phyloP scores from a whole-genome alignment of 2,888 invertebrate genomes.

The Epistrophella euchroma region DNA sequence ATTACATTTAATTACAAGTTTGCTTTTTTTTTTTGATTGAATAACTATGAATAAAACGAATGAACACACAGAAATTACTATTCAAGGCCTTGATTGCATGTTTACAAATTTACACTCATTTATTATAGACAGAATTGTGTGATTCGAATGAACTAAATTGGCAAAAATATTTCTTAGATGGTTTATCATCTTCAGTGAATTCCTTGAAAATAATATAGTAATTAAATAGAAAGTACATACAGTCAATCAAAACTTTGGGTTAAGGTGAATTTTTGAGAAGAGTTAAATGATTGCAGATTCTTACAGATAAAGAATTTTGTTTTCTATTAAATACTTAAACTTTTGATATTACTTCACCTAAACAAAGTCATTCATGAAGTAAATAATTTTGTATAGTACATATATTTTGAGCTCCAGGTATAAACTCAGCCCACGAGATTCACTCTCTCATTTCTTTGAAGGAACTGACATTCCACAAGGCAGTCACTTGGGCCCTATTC shows the following conservation, averaged over 20 bases:
- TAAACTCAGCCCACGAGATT: too few relatives aligned
- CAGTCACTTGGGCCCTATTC: too few relatives aligned
- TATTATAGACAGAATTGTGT: background rate
- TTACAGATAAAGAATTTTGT: too few relatives aligned
- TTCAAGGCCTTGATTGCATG: slow-evolving; percentile 25
- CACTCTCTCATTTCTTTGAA: too few relatives aligned
- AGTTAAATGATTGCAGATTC: too few relatives aligned
- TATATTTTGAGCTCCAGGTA: too few relatives aligned
- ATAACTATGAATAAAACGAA: slow-evolving; percentile 12
- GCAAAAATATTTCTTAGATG: background rate
- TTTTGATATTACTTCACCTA: too few relatives aligned
- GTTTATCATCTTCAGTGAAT: background rate
- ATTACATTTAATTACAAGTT: slow-evolving; percentile 60
- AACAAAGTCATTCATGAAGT: too few relatives aligned
- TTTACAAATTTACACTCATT: background rate
- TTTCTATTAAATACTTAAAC: too few relatives aligned
- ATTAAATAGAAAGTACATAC: background rate
- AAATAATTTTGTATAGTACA: too few relatives aligned
- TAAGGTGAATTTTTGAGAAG: too few relatives aligned
- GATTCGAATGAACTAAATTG: background rate
- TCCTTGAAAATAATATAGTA: background rate
- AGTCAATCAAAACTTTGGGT: background rate
- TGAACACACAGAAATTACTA: background rate
- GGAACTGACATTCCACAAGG: too few relatives aligned
- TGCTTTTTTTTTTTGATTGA: slow-evolving; percentile 3